phyloP scores from a whole-genome alignment of 2,113 vertebrate genomes.

The Elanus axillaris region DNA sequence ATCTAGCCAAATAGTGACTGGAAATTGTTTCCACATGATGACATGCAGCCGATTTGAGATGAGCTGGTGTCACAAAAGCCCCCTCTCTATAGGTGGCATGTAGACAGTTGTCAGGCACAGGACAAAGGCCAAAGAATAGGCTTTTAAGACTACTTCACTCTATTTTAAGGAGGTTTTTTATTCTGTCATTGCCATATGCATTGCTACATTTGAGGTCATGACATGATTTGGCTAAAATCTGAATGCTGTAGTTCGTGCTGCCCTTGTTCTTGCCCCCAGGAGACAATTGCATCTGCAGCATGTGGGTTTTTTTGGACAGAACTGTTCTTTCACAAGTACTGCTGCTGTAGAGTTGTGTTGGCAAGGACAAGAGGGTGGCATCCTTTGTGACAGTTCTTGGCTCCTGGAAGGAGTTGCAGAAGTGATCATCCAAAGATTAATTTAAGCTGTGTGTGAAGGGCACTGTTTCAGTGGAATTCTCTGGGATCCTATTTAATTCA shows the following conservation, averaged over 20 bases:
- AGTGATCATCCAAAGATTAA: not conserved
- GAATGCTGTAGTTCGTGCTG: not conserved
- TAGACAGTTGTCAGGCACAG: not conserved
- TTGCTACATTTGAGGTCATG: rapidly evolving
- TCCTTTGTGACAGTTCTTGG: not conserved
- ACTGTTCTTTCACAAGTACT: rapidly evolving
- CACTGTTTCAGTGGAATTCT: not conserved
- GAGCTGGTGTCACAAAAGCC: not conserved
- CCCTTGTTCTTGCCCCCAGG: not conserved
- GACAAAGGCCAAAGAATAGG: not conserved
- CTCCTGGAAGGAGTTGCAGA: not conserved
- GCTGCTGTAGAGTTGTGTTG: not conserved
- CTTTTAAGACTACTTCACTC: not conserved
- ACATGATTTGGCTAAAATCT: not conserved
- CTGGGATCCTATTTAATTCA: not conserved
- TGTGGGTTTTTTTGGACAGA: not conserved
- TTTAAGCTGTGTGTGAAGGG: not conserved
- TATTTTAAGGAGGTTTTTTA: rapidly evolving
- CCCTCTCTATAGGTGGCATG: not conserved
- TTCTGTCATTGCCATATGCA: rapidly evolving
- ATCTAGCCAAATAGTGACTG: not conserved
- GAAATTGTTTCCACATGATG: not conserved
- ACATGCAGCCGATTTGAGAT: not conserved
- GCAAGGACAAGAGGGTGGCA: not conserved
- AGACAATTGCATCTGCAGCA: not conserved